phyloP scores from a whole-genome alignment of 2,888 invertebrate genomes.

The Netelia melanura region DNA sequence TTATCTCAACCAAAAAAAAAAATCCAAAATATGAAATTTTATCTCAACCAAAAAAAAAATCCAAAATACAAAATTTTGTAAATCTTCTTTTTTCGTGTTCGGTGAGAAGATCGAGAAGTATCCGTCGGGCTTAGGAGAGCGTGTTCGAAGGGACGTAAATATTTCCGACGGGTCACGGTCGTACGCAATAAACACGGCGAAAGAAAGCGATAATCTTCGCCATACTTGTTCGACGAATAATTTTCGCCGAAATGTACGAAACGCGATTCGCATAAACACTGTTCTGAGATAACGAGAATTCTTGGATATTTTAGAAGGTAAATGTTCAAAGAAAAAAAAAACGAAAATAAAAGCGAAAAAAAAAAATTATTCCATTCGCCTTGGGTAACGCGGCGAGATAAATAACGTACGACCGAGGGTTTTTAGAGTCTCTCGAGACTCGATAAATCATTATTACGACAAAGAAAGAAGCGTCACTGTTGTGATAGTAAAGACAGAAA shows the following conservation, averaged over 20 bases:
- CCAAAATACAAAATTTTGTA: too few relatives aligned
- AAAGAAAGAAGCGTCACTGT: not conserved
- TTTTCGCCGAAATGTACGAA: not conserved
- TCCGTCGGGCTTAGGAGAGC: too few relatives aligned
- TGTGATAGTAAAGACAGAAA: not conserved
- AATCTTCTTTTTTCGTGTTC: too few relatives aligned
- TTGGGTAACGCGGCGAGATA: not conserved
- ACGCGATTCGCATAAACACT: not conserved
- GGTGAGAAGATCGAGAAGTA: too few relatives aligned
- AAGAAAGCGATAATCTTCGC: not conserved
- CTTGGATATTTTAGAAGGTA: not conserved
- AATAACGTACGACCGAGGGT: not conserved
- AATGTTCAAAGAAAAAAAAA: not conserved
- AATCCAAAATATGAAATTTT: too few relatives aligned
- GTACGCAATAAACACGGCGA: not conserved
- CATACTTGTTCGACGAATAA: not conserved
- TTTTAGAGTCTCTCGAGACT: not conserved
- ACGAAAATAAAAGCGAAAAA: not conserved
- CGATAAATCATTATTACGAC: conserved; percentile 29
- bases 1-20: too few relatives aligned
- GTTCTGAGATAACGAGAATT: not conserved
- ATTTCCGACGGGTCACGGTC: conserved; percentile 1
- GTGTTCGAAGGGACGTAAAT: not conserved
- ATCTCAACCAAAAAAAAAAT: too few relatives aligned
- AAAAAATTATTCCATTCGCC: not conserved